Percentiles rank a stretch among this genome's conserved stretches.
Conservation (phyloP, 2,888 invertebrate species). For the Drosophila merina region DNA sequence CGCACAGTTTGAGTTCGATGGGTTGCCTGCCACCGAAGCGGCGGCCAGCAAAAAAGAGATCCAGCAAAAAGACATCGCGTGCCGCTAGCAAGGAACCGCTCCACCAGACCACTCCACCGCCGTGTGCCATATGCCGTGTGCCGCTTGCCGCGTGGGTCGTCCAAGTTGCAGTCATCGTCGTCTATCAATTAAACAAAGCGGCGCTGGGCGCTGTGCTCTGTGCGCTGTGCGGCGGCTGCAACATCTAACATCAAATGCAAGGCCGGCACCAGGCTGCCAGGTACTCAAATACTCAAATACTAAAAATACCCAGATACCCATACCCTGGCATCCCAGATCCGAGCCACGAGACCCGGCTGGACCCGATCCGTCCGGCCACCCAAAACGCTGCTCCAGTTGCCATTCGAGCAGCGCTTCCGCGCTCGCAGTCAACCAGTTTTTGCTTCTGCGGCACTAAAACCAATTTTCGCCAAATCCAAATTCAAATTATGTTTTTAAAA, state of each 20-base stretch:
- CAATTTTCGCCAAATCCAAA: not conserved
- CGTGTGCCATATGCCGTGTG: not conserved
- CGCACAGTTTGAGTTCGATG: constrained; percentile 82
- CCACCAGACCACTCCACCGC: constrained; percentile 2
- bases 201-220: constrained; percentile 6
- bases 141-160: constrained; percentile 64
- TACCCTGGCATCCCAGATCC: constrained; percentile 1
- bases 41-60: constrained; percentile 47
- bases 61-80: constrained; percentile 60
- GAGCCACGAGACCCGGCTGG: constrained; percentile 19
- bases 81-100: constrained; percentile 49
- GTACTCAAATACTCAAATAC: constrained; percentile 12
- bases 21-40: constrained; percentile 79
- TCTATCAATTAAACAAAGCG: constrained; percentile 75
- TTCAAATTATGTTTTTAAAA: constrained; percentile 2
- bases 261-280: constrained; percentile 57
- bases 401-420: constrained; percentile 61
- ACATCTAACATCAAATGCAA: constrained; percentile 72
- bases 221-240: constrained; percentile 53
- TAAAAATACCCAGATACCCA: constrained; percentile 12
- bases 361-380: constrained; percentile 61
- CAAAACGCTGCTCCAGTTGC: constrained; percentile 76
- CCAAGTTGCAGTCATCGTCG: constrained; percentile 33
- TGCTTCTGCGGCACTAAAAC: constrained; percentile 21
- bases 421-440: constrained; percentile 37